These are phyloP conservation scores for Chrysochloris asiatica DNA, from an alignment of 2,113 vertebrate species.

Conservation along the genomic window DNA sequence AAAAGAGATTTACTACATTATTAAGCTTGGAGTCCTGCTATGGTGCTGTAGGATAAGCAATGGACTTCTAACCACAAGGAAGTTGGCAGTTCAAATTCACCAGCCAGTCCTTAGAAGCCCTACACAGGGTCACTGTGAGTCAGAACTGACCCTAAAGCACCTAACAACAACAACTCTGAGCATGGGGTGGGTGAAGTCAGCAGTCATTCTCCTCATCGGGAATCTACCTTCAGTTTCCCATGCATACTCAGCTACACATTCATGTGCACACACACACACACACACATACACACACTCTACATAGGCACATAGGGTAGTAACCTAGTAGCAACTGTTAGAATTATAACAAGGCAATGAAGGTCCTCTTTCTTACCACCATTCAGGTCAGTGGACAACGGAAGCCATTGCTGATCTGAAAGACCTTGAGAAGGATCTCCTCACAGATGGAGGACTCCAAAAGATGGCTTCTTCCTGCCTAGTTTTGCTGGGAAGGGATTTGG, in stretches of 20 bases:
- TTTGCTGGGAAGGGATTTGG: not conserved
- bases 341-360: not conserved
- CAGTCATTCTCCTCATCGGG: not conserved
- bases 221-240: not conserved
- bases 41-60: too few relatives aligned
- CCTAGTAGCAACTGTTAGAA: not conserved
- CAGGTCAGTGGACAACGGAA: not conserved
- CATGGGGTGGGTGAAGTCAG: too few relatives aligned
- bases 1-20: too few relatives aligned
- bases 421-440: not conserved
- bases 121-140: too few relatives aligned
- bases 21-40: too few relatives aligned
- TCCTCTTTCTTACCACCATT: not conserved
- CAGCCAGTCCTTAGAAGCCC: too few relatives aligned
- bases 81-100: too few relatives aligned
- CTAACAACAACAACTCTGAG: too few relatives aligned
- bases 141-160: too few relatives aligned
- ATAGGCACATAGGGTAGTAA: too few relatives aligned
- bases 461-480: not conserved
- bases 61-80: too few relatives aligned
- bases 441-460: too few relatives aligned
- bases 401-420: fast-evolving
- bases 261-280: not conserved
- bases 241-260: not conserved
- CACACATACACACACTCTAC: not conserved